Conservation (phyloP, 2,113 vertebrate genomes). For the Melanerpes aurifrons region DNA sequence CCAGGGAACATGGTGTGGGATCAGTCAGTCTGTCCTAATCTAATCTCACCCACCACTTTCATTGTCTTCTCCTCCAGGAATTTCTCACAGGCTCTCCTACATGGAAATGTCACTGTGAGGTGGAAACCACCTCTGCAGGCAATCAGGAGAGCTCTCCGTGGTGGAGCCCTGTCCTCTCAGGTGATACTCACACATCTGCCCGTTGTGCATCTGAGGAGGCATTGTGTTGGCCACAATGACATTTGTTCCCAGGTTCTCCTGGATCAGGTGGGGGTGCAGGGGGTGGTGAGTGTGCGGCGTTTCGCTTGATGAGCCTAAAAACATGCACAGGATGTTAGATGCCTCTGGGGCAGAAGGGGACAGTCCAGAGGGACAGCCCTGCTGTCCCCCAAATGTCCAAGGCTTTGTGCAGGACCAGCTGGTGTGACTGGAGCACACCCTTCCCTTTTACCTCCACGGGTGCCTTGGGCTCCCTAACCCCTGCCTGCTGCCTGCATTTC, state of each 20-base stretch:
- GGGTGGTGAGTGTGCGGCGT: constrained; percentile 91
- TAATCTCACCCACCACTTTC: constrained; percentile 21
- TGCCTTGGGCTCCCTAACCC: background rate
- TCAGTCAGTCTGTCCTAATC: constrained; percentile 36
- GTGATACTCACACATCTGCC: constrained; percentile 95
- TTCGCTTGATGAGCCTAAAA: constrained; percentile 91
- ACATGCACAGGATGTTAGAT: background rate
- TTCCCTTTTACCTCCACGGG: background rate
- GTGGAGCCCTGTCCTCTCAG: background rate
- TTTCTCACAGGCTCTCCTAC: constrained; percentile 23
- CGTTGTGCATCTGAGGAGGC: constrained; percentile 91
- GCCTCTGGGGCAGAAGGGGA: background rate
- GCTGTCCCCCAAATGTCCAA: background rate
- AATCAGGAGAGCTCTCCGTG: background rate
- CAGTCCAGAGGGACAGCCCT: background rate
- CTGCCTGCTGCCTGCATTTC: background rate
- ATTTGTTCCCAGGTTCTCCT: constrained; percentile 94
- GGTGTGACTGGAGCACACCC: background rate
- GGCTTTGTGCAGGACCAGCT: background rate
- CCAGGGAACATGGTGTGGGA: constrained; percentile 2
- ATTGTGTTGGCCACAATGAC: constrained; percentile 93
- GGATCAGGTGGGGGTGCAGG: constrained; percentile 95
- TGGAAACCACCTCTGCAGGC: background rate
- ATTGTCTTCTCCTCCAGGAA: constrained; percentile 42
- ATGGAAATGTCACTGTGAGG: background rate